These are phyloP conservation scores for Steromphala cineraria DNA, from an alignment of 2,888 invertebrate genomes.

Conservation along the genomic window DNA sequence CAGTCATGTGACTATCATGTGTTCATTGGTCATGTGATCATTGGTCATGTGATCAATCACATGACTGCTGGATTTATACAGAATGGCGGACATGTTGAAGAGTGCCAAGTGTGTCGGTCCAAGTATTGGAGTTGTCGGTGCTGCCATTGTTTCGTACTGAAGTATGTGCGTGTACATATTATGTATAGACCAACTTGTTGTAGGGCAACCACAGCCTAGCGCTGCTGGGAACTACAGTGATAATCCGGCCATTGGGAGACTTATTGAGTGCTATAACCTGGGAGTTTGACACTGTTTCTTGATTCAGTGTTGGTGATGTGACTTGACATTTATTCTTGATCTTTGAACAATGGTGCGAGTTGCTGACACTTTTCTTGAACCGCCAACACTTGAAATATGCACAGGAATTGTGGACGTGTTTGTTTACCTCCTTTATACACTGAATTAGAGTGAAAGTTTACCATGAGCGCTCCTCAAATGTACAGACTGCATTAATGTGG, in stretches of 20 bases:
- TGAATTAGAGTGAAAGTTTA: too few relatives aligned
- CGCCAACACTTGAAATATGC: too few relatives aligned
- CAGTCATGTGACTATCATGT: too few relatives aligned
- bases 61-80: not conserved
- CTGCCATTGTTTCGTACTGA: not conserved
- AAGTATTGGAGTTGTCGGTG: not conserved
- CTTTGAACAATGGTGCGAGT: too few relatives aligned
- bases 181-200: not conserved
- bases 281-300: not conserved
- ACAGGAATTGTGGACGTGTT: too few relatives aligned
- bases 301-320: too few relatives aligned
- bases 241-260: conserved; percentile 4
- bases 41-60: not conserved
- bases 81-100: not conserved
- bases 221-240: not conserved
- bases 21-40: too few relatives aligned
- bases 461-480: too few relatives aligned
- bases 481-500: too few relatives aligned
- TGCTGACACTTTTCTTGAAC: too few relatives aligned
- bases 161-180: not conserved
- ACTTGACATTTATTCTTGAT: too few relatives aligned
- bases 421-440: too few relatives aligned
- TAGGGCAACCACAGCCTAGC: conserved; percentile 13
- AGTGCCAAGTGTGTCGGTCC: not conserved
- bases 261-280: conserved; percentile 1